A percentile compares a stretch with the other conserved stretches of the same genome.
These are phyloP conservation scores for Callyntrura guangdongensis DNA, from an alignment of 2,888 invertebrate species.

Conservation along the genomic window DNA sequence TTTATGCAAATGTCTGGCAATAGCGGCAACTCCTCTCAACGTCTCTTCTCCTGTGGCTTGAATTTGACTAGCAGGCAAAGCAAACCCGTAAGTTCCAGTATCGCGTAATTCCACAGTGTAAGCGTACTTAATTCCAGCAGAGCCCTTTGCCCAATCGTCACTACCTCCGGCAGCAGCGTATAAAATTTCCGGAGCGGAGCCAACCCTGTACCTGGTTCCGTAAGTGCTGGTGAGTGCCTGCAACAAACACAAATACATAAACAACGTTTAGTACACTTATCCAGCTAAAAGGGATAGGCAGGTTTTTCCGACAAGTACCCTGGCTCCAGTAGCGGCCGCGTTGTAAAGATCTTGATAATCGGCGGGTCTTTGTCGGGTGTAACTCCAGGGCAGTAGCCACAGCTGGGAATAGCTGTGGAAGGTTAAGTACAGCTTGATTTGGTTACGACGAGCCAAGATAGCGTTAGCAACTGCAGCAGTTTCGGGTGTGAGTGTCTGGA, in stretches of 20 bases:
- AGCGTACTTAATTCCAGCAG: constrained; percentile 33
- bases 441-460: constrained; percentile 87
- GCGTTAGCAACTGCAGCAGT: constrained; percentile 89
- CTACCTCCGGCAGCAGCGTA: constrained; percentile 84
- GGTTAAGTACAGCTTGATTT: constrained; percentile 89
- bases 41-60: constrained; percentile 84
- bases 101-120: constrained; percentile 54
- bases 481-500: constrained; percentile 90
- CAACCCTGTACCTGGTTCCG: constrained; percentile 86
- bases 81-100: constrained; percentile 58
- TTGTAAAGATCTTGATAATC: constrained; percentile 85
- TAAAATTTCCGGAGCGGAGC: constrained; percentile 85
- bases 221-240: constrained; percentile 85
- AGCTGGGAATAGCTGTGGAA: constrained; percentile 93
- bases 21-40: constrained; percentile 55
- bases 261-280: no score
- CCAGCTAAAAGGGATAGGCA: background rate
- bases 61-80: constrained; percentile 85
- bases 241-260: background rate
- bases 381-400: constrained; percentile 95
- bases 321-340: constrained; percentile 85
- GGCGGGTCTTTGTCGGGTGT: constrained; percentile 86
- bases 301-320: background rate
- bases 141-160: constrained; percentile 76
- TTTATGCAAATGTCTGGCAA: constrained; percentile 13